These are phyloP conservation scores for Pseudotriccus pelzelni DNA, from an alignment of 2,797 vertebrate species.

Conservation along the genomic window DNA sequence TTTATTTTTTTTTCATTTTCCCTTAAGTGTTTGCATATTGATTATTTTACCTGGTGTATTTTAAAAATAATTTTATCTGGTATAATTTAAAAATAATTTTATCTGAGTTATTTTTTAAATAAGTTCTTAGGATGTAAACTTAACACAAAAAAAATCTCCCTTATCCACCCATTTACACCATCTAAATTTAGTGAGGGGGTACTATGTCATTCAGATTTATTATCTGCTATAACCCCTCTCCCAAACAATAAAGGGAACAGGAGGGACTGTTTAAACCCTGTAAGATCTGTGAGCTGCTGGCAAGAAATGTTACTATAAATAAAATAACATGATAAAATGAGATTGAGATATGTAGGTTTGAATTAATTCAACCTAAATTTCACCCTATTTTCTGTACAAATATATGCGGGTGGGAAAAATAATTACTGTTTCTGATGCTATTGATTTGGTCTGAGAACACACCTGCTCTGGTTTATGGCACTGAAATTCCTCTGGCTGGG, in stretches of 20 bases:
- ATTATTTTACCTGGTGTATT: neutral
- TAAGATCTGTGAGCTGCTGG: neutral
- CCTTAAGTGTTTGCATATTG: neutral
- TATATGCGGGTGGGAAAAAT: neutral
- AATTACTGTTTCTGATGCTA: neutral
- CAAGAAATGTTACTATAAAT: neutral
- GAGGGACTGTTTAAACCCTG: fast-evolving
- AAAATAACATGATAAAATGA: fast-evolving
- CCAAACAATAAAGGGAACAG: neutral
- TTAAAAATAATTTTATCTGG: neutral
- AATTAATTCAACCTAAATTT: neutral
- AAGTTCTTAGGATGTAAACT: neutral
- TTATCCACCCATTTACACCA: neutral
- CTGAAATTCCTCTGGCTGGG: neutral
- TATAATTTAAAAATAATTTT: neutral
- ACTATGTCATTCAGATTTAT: neutral
- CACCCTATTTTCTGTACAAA: neutral
- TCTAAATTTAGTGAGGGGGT: neutral
- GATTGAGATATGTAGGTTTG: neutral
- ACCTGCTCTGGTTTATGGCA: neutral
- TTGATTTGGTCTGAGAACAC: neutral
- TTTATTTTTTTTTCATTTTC: neutral
- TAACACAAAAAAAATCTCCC: neutral
- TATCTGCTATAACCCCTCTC: neutral
- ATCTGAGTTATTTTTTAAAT: neutral